Evolutionary conservation across 2,113 vertebrate genomes (phyloP).

Genomic region (Prionailurus viverrinus): DNA sequence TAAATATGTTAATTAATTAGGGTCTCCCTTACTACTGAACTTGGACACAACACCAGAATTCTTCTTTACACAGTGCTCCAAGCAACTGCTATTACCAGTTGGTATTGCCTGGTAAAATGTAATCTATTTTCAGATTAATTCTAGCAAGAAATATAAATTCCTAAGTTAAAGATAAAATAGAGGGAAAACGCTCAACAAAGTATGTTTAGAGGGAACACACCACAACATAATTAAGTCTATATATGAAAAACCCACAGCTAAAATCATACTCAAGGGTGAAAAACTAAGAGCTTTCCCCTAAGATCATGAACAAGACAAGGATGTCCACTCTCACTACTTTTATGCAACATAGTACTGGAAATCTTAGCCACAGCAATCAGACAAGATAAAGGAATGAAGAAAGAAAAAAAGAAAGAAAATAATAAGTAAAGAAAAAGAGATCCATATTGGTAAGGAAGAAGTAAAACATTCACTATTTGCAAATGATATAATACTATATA

Average conservation of each 20-base stretch:
- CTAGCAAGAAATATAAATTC: not conserved
- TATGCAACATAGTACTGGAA: not conserved
- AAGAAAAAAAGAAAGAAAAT: not conserved
- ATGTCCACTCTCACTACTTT: not conserved
- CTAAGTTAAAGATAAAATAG: slow-evolving; percentile 38
- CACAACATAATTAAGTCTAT: not conserved
- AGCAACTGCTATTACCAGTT: not conserved
- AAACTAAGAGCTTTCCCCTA: not conserved
- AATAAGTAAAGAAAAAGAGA: not conserved
- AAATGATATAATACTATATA: not conserved
- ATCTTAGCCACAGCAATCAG: not conserved
- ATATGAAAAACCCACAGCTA: not conserved
- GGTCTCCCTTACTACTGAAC: not conserved
- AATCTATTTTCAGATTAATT: slow-evolving; percentile 7
- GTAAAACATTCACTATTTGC: not conserved
- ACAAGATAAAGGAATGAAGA: not conserved
- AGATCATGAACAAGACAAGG: not conserved
- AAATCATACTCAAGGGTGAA: not conserved
- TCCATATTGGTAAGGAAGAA: not conserved
- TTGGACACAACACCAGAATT: slow-evolving; percentile 9
- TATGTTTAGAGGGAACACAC: not conserved
- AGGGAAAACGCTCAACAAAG: not conserved
- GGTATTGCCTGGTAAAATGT: slow-evolving; percentile 19
- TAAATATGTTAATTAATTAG: not conserved
- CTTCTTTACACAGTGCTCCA: not conserved